phyloP scores from a whole-genome alignment of 2,888 invertebrate genomes.

The Branchipolynoe longqiensis region DNA sequence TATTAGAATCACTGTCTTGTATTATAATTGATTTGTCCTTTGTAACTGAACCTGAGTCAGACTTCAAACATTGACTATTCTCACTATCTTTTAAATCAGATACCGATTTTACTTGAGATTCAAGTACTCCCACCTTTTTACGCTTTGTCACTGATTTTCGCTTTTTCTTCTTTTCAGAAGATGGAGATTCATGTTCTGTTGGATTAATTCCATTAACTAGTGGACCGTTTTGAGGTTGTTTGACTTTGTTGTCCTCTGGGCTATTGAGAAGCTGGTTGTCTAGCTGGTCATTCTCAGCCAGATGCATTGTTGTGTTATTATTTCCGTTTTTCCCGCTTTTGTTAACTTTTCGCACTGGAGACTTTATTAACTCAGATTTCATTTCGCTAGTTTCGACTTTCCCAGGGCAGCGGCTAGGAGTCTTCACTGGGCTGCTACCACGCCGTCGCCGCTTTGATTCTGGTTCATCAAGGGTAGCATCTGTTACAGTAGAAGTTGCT shows the following conservation, averaged over 20 bases:
- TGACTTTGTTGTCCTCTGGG: background rate
- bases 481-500: background rate
- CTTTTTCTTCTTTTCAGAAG: constrained; percentile 25
- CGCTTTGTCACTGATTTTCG: background rate
- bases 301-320: background rate
- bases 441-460: background rate
- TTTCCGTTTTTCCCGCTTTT: background rate
- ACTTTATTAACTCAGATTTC: constrained; percentile 1
- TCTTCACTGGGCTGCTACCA: constrained; percentile 18
- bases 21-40: background rate
- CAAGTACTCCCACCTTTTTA: background rate
- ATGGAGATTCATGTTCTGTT: background rate
- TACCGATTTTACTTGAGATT: constrained; percentile 1
- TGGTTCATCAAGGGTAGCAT: background rate
- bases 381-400: background rate
- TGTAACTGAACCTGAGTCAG: background rate
- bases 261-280: constrained; percentile 1
- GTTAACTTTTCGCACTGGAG: background rate
- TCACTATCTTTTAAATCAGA: background rate
- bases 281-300: background rate
- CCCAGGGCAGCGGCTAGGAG: background rate
- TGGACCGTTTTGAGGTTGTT: background rate
- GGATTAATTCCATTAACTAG: background rate
- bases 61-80: background rate
- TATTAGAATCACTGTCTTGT: background rate